Evolutionary conservation across 2,888 invertebrate species (phyloP), one percentile per base, ranked within the genome.

Genomic region (Slavum lentiscoides): DNA sequence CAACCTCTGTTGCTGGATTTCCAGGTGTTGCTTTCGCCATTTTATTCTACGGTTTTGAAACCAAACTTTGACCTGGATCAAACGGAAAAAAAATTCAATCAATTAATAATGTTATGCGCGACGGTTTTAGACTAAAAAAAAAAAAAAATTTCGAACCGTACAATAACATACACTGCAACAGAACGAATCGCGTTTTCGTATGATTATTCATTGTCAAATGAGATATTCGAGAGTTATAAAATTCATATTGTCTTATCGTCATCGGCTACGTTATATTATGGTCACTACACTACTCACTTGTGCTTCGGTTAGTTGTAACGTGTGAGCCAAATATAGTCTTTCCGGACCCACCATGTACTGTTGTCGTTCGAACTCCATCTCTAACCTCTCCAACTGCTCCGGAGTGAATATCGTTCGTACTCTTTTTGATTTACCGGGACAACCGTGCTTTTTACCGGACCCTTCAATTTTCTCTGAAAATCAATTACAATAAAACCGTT

Each of bases 261-360:
- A 7, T 72, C 21, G 5, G 21, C 2, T 17, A 58, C 17, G n/a
- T n/a, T 30, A 30, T 30, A 30, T 30, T n/a, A 4, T 30, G 30
- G 4, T 30, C 30, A 19, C 2, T 15, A 58, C 13, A 59, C 87
- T 88, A 59, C 87, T 88, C 84, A 94, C 95, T 90, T 96, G 95
- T 7, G 95, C 95, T 86, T 96, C 96, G 0, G 95, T 94, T 59
- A 96, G 89, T 84, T 94, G 92, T 70, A 96, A 87, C 0, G 94
- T 93, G 83, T 94, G 93, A 0, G 98, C 98, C 81, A 98, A 88
- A 87, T 97, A 97, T 6, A 96, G 90, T 82, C 97, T 88, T 87
- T 97, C 97, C 0, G 96, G 97, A 0, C 97, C 97, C 17, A 98
- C 97, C 97, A 98, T 97, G 88, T 98, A 98, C 87, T 98, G 97